Conservation (phyloP, 2,888 invertebrate species). For the Athetis lepigone region DNA sequence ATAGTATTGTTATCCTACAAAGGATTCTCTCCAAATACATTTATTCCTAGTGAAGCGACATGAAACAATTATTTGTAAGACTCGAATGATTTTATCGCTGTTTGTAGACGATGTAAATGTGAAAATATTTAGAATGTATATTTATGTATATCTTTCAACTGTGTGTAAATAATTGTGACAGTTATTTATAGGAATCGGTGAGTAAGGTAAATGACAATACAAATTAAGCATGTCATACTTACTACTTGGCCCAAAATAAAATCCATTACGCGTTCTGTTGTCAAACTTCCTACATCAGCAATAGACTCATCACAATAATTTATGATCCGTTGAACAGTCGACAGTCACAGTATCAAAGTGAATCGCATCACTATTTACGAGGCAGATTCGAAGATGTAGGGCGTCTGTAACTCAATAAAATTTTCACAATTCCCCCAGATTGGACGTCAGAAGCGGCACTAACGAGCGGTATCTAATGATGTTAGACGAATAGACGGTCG, state of each 20-base stretch:
- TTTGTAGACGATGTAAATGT: constrained; percentile 30
- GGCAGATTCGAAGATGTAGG: constrained; percentile 49
- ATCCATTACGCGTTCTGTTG: not conserved
- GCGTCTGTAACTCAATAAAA: constrained; percentile 64
- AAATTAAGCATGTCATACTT: not conserved
- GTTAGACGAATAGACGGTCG: constrained; percentile 71
- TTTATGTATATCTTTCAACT: constrained; percentile 1
- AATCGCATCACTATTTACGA: constrained; percentile 43
- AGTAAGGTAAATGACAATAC: not conserved
- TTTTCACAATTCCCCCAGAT: constrained; percentile 67
- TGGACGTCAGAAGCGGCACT: constrained; percentile 67
- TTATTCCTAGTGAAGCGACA: constrained; percentile 56
- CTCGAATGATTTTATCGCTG: constrained; percentile 31
- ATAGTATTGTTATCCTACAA: constrained; percentile 59
- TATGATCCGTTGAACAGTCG: constrained; percentile 48
- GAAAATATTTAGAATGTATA: constrained; percentile 7
- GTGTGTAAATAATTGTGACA: not conserved
- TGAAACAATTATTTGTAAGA: constrained; percentile 45
- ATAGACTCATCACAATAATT: constrained; percentile 23
- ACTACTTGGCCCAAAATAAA: not conserved
- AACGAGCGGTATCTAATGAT: constrained; percentile 73
- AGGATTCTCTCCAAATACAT: constrained; percentile 57
- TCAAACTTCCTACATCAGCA: constrained; percentile 29
- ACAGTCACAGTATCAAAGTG: constrained; percentile 26
- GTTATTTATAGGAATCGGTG: constrained; percentile 3